These are phyloP conservation scores for Shinisaurus crocodilurus DNA, from an alignment of 2,113 vertebrate species.

Conservation along the genomic window DNA sequence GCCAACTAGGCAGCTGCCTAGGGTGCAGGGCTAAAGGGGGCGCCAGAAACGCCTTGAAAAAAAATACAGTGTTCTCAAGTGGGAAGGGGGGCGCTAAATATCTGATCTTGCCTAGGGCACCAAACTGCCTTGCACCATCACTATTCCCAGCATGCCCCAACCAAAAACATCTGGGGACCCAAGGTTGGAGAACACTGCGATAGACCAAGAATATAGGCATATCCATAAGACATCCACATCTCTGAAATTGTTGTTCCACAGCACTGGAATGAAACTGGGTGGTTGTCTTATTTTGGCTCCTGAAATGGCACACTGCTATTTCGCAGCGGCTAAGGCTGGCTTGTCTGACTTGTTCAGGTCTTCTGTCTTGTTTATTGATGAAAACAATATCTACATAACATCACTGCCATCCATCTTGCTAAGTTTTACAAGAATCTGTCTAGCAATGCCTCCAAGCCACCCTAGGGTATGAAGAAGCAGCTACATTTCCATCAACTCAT, in stretches of 20 bases:
- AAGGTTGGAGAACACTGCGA: too few relatives aligned
- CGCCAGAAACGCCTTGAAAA: too few relatives aligned
- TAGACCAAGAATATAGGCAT: background rate
- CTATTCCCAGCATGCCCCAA: too few relatives aligned
- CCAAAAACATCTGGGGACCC: too few relatives aligned
- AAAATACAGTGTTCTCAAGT: too few relatives aligned
- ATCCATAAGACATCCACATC: background rate
- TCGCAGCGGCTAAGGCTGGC: background rate
- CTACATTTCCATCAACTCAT: background rate
- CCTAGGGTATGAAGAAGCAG: background rate
- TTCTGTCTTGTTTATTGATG: background rate
- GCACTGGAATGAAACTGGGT: background rate
- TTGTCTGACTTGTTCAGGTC: background rate
- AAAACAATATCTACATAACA: background rate
- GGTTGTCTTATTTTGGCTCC: background rate
- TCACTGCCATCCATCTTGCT: background rate
- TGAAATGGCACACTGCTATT: background rate
- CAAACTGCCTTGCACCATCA: too few relatives aligned
- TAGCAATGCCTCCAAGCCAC: background rate
- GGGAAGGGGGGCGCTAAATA: too few relatives aligned
- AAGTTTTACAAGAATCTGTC: background rate
- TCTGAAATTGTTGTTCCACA: background rate
- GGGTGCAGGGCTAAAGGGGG: too few relatives aligned
- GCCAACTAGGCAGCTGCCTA: too few relatives aligned
- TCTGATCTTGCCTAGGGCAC: too few relatives aligned